These are phyloP conservation scores for Brachystomella parvula DNA, from an alignment of 1,140 invertebrate genomes.

Conservation along the genomic window DNA sequence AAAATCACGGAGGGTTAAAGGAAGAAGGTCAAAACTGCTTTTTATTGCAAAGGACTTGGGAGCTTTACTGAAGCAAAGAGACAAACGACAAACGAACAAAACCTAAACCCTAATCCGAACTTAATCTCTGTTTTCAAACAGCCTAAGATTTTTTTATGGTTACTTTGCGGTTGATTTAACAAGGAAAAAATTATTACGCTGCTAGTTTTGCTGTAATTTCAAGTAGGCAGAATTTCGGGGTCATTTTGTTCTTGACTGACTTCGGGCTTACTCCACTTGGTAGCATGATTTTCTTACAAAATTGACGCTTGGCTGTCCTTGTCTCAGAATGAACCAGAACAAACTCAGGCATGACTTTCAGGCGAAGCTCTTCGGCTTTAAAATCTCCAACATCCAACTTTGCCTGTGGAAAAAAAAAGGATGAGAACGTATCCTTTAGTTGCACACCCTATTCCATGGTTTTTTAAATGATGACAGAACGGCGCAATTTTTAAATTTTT, in stretches of 20 bases:
- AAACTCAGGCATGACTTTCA: background rate
- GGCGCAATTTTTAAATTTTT: background rate
- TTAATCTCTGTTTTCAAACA: too few relatives aligned
- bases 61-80: too few relatives aligned
- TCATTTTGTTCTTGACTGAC: slow-evolving; percentile 4
- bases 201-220: too few relatives aligned
- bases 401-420: background rate
- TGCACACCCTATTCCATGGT: background rate
- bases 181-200: too few relatives aligned
- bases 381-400: background rate
- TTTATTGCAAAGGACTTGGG: too few relatives aligned
- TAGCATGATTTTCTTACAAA: background rate
- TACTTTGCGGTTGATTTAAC: too few relatives aligned
- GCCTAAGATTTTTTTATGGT: too few relatives aligned
- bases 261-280: background rate
- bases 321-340: slow-evolving; percentile 1
- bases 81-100: too few relatives aligned
- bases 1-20: too few relatives aligned
- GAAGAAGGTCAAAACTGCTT: too few relatives aligned
- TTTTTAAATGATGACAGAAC: background rate
- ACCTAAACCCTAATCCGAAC: too few relatives aligned
- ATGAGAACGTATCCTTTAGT: background rate
- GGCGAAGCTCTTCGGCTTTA: slow-evolving; percentile 1
- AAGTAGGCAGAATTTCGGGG: too few relatives aligned
- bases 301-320: background rate